Evolutionary conservation across 2,888 invertebrate genomes (phyloP), one percentile per base, ranked within the genome.

Genomic region (Melinaea marsaeus): DNA sequence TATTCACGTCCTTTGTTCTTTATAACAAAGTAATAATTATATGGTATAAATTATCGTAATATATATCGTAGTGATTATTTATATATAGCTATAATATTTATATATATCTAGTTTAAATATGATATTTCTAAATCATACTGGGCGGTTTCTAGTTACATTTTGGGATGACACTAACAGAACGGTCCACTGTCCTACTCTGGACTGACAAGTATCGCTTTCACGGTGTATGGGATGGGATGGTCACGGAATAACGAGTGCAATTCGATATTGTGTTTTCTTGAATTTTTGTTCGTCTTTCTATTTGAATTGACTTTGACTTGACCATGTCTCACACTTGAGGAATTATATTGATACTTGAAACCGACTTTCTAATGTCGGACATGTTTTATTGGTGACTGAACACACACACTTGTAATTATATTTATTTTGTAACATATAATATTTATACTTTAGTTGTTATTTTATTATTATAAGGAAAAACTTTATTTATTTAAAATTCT

Each of bases 191-290:
- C 61, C 32, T 45, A 32, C 22, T 60, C 46, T 34, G 11, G 45
- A 67, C 76, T 79, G 75, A 80, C 72, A 75, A 74, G 76, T 80
- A 78, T 79, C 79, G 67, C 67, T 80, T 80, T 75, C 82, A 72
- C 55, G 68, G 70, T 42, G 42, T 69, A 70, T 68, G 68, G 72
- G 70, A 70, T 68, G 68, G 72, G 70, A 69, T 66, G 61, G 63
- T 58, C 55, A 64, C 61, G 61, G 63, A 71, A 71, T 61, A 63
- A 75, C 71, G 64, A 74, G 67, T 71, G 77, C 63, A 76, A 77
- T 62, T 32, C 60, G 73, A 77, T 75, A 77, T 58, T 57, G 63
- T 55, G 58, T 55, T 66, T 65, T 67, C 67, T 60, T 63, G 62
- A 64, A 62, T 64, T 57, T 58, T 60, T 56, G 7, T 32, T n/a